These are phyloP conservation scores for Galeruca laticollis DNA, from an alignment of 2,888 invertebrate species.

Conservation along the genomic window DNA sequence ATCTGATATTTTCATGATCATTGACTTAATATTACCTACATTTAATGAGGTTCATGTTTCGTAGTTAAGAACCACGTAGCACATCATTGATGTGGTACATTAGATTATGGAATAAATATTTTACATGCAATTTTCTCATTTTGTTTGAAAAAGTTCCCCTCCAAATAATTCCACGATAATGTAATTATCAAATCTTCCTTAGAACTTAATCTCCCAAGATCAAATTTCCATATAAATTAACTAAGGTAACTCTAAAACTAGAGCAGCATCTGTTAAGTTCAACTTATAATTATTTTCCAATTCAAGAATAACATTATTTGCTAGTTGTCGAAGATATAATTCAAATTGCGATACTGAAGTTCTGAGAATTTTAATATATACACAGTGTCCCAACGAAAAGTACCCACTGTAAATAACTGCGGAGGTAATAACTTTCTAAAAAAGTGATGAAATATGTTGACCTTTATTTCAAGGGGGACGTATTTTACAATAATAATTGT, in stretches of 20 bases:
- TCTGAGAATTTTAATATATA: neutral
- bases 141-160: neutral
- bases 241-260: neutral
- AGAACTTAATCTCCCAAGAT: neutral
- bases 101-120: no score
- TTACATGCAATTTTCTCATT: neutral
- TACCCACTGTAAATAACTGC: no score
- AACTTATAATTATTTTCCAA: constrained; percentile 6
- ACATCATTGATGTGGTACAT: no score
- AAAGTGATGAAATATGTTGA: no score
- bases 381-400: no score
- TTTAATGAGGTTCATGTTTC: no score
- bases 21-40: no score
- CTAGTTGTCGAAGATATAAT: neutral
- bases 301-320: constrained; percentile 9
- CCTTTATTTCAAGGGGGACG: no score
- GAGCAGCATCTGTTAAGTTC: neutral
- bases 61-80: no score
- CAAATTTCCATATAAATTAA: neutral
- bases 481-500: no score
- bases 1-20: no score
- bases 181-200: neutral
- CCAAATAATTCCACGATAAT: neutral
- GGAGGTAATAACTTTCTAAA: no score
- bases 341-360: neutral